These are phyloP conservation scores for Meteorus cinctellus DNA, from an alignment of 2,888 invertebrate species.

Conservation along the genomic window DNA sequence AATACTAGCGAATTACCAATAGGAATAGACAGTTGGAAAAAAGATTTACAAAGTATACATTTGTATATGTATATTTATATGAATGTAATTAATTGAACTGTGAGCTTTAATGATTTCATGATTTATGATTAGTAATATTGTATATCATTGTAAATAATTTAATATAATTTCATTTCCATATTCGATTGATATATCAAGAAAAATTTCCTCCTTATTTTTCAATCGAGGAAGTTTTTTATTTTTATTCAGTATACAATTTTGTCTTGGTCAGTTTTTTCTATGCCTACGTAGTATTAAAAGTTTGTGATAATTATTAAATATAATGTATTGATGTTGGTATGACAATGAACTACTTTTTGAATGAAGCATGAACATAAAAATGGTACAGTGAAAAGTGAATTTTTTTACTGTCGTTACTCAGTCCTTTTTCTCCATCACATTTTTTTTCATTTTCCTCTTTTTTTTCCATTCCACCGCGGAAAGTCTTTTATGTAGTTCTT, in stretches of 20 bases:
- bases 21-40: not conserved
- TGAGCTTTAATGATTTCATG: constrained; percentile 26
- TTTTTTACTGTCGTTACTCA: constrained; percentile 8
- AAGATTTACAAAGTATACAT: not conserved
- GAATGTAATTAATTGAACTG: constrained; percentile 28
- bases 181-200: not conserved
- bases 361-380: constrained; percentile 32
- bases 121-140: constrained; percentile 52
- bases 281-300: constrained; percentile 60
- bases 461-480: constrained; percentile 8
- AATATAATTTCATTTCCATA: constrained; percentile 30
- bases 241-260: constrained; percentile 37
- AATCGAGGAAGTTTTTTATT: not conserved
- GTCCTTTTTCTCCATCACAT: not conserved
- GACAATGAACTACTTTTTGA: constrained; percentile 51
- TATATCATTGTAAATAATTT: constrained; percentile 57
- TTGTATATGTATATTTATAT: not conserved
- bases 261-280: constrained; percentile 55
- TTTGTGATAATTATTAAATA: constrained; percentile 66
- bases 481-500: constrained; percentile 52
- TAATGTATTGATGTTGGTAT: constrained; percentile 56
- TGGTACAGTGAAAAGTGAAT: not conserved
- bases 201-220: not conserved
- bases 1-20: not conserved
- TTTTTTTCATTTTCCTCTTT: constrained; percentile 10